Conservation (phyloP, 2,797 vertebrate genomes). For the Nyctibius grandis region DNA sequence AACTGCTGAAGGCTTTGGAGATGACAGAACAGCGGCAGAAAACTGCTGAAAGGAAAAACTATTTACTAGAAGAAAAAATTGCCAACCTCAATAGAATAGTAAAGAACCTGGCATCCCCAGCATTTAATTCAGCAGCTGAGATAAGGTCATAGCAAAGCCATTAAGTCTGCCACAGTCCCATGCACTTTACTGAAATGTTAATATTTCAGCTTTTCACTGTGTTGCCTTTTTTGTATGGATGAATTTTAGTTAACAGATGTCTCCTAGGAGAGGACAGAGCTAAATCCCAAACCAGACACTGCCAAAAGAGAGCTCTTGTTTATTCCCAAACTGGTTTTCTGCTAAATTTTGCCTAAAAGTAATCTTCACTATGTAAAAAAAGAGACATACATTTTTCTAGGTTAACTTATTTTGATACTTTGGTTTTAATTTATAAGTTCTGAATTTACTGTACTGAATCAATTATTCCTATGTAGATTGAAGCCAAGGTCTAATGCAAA, state of each 20-base stretch:
- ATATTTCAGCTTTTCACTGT: conserved; percentile 25
- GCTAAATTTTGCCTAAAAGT: not conserved
- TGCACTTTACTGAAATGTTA: conserved; percentile 66
- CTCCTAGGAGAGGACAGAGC: not conserved
- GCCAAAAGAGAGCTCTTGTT: not conserved
- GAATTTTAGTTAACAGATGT: not conserved
- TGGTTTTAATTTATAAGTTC: not conserved
- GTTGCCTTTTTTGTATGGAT: conserved; percentile 8
- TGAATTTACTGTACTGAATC: not conserved
- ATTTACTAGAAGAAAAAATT: conserved; percentile 92
- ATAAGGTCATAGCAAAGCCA: conserved; percentile 65
- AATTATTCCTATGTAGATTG: not conserved
- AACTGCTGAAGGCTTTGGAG: conserved; percentile 89
- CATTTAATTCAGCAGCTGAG: conserved; percentile 56
- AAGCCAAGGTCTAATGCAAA: conserved; percentile 6
- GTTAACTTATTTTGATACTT: not conserved
- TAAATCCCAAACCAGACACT: conserved; percentile 5
- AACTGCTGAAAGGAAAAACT: conserved; percentile 90
- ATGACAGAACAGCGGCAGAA: conserved; percentile 86
- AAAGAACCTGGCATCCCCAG: conserved; percentile 81
- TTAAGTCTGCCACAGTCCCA: not conserved
- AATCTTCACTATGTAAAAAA: not conserved
- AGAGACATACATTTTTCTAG: not conserved
- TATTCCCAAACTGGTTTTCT: not conserved
- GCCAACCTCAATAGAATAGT: conserved; percentile 89